A percentile compares a stretch with the other conserved stretches of the same genome.
These are phyloP conservation scores for Pteronura brasiliensis DNA, from an alignment of 2,113 vertebrate genomes.

Conservation along the genomic window DNA sequence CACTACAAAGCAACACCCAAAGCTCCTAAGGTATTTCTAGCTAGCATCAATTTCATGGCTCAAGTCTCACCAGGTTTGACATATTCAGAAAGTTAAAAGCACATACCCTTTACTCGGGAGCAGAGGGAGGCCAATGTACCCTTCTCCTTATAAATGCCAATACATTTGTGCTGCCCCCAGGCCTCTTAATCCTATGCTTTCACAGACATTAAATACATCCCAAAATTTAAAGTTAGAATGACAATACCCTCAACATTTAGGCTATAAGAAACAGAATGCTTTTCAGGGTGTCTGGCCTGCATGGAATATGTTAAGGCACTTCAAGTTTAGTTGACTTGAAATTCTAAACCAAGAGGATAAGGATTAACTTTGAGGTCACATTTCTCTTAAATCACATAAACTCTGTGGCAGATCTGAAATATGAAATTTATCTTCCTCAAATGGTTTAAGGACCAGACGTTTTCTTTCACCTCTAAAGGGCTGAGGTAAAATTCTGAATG, in stretches of 20 bases:
- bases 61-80: not conserved
- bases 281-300: not conserved
- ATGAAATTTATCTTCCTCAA: slow-evolving; percentile 45
- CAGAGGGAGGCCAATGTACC: not conserved
- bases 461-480: slow-evolving; percentile 28
- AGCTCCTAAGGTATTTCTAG: not conserved
- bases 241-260: slow-evolving; percentile 33
- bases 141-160: not conserved
- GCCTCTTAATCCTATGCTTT: not conserved
- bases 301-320: slow-evolving; percentile 49
- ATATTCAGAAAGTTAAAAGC: not conserved
- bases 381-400: slow-evolving; percentile 61
- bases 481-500: slow-evolving; percentile 11
- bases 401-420: slow-evolving; percentile 39
- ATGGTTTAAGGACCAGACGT: not conserved
- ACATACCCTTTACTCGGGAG: not conserved
- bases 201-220: not conserved
- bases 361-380: slow-evolving; percentile 35
- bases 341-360: slow-evolving; percentile 44
- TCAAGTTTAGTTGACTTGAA: slow-evolving; percentile 50
- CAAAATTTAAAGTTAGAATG: not conserved
- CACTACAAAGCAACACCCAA: not conserved
- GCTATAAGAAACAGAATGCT: slow-evolving; percentile 21
- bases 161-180: not conserved
- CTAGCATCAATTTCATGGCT: not conserved